Evolutionary conservation across 35 echinoderm and acorn worm genomes (phyloP).

Genomic region (Chiridota heheva): DNA sequence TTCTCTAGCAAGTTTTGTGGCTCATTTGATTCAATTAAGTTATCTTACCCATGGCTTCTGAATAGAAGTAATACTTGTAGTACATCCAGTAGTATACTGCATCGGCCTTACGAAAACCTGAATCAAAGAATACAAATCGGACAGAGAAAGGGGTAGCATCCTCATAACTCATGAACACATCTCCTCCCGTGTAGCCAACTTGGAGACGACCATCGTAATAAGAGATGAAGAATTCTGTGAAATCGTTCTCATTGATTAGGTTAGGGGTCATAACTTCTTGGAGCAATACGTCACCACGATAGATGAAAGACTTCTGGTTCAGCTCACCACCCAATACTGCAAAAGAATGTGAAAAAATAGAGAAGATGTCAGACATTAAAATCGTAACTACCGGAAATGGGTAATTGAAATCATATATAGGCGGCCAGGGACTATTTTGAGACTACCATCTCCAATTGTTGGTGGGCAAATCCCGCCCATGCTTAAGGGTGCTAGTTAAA

Average conservation of each 20-base stretch:
- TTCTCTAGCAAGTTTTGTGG: no score
- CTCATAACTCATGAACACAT: background rate
- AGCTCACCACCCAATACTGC: slow-evolving; percentile 12
- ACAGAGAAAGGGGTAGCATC: background rate
- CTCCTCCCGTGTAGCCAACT: background rate
- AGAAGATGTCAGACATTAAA: background rate
- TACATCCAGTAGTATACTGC: slow-evolving; percentile 20
- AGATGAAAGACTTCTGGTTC: slow-evolving; percentile 19
- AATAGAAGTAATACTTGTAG: slow-evolving; percentile 28
- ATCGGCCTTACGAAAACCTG: background rate
- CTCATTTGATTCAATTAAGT: no score
- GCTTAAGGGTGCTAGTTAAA: no score
- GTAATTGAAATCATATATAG: background rate
- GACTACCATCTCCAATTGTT: no score
- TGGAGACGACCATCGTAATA: background rate
- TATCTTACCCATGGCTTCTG: slow-evolving; percentile 27
- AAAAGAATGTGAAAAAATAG: background rate
- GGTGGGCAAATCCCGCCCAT: no score
- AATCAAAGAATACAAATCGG: slow-evolving; percentile 16
- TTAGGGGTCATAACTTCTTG: background rate
- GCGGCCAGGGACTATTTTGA: no score
- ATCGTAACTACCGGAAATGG: background rate
- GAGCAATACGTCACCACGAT: background rate
- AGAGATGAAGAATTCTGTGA: slow-evolving; percentile 16
- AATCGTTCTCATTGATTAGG: slow-evolving; percentile 22